A percentile compares a stretch with the other conserved stretches of the same genome.
phyloP scores from a whole-genome alignment of 2,888 invertebrate genomes.

The Polydrusus tereticollis region DNA sequence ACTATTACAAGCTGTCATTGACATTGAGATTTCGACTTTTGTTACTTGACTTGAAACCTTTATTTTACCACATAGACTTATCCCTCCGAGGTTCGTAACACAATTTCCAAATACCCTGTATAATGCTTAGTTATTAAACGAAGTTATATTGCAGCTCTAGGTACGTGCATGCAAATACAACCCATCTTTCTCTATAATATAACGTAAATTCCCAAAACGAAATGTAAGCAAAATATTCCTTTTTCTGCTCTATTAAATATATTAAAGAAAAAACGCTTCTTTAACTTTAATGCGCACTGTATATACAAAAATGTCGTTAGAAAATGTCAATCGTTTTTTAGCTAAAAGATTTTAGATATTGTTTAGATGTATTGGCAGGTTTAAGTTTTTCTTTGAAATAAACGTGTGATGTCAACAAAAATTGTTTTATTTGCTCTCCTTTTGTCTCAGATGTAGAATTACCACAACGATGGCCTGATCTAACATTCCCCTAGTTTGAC shows the following conservation, averaged over 20 bases:
- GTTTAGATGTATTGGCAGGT: slow-evolving; percentile 22
- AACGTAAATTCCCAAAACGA: not conserved
- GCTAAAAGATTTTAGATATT: slow-evolving; percentile 27
- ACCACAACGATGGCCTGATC: no score
- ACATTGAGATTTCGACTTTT: no score
- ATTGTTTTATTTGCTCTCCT: not conserved
- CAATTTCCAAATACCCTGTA: not conserved
- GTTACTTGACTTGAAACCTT: no score
- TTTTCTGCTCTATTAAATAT: slow-evolving; percentile 19
- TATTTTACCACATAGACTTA: no score
- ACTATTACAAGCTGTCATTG: no score
- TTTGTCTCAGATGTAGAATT: not conserved
- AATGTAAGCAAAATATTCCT: not conserved
- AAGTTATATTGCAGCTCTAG: slow-evolving; percentile 16
- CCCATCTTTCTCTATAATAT: not conserved
- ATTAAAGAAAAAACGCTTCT: slow-evolving; percentile 19
- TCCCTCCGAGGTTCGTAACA: no score
- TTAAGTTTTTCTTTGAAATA: slow-evolving; percentile 35
- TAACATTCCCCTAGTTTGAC: not conserved
- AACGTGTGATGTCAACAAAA: slow-evolving; percentile 37
- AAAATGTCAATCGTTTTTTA: slow-evolving; percentile 32
- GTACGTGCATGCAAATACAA: not conserved
- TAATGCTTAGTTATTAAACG: not conserved
- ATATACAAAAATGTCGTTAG: slow-evolving; percentile 21
- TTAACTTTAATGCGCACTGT: slow-evolving; percentile 25